Conservation (phyloP, 2,113 vertebrate genomes). For the Chaenocephalus aceratus region DNA sequence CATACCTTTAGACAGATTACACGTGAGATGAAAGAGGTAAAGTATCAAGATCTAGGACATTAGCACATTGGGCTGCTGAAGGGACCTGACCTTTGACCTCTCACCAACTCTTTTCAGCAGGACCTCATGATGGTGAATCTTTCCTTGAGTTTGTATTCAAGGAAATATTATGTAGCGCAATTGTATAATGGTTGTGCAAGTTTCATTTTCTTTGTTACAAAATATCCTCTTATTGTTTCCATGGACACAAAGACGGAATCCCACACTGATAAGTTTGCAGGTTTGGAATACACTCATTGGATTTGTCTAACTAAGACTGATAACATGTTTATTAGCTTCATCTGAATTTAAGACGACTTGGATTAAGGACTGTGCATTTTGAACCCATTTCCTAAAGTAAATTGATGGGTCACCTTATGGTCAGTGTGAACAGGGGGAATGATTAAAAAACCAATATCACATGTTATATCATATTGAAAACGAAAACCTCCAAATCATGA, state of each 20-base stretch:
- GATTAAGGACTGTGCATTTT: not conserved
- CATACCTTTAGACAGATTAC: too few relatives aligned
- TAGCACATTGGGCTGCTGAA: not conserved
- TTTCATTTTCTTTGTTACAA: not conserved
- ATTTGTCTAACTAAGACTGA: not conserved
- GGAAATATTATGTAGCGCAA: not conserved
- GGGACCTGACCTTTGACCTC: constrained; percentile 5
- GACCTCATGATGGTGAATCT: not conserved
- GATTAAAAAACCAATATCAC: not conserved
- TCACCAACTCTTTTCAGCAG: not conserved
- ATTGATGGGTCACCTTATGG: not conserved
- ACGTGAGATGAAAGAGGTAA: not conserved
- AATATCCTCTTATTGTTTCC: not conserved
- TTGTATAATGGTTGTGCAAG: not conserved
- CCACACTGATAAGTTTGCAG: not conserved
- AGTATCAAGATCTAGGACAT: not conserved
- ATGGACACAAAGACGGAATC: not conserved
- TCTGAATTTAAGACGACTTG: not conserved
- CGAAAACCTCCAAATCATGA: not conserved
- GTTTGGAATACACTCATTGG: not conserved
- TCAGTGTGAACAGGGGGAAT: not conserved
- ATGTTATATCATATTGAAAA: too few relatives aligned
- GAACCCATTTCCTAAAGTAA: not conserved
- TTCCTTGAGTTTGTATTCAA: not conserved
- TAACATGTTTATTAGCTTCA: not conserved